These are phyloP conservation scores for Megamerina dolium DNA, from an alignment of 2,888 invertebrate genomes.

Conservation along the genomic window DNA sequence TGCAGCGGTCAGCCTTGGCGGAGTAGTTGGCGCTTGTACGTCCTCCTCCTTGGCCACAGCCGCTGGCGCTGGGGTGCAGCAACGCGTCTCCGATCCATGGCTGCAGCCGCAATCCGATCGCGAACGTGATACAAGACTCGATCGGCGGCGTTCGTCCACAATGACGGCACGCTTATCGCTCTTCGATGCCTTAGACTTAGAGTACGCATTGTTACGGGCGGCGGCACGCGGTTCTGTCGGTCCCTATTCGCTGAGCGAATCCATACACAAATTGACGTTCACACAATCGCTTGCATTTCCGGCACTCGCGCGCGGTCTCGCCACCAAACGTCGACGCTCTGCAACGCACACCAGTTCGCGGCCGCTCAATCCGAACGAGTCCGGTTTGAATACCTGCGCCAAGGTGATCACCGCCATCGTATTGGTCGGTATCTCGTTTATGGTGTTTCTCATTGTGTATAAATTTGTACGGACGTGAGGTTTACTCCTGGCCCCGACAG, in stretches of 20 bases:
- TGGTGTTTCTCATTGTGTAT: constrained; percentile 68
- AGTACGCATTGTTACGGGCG: constrained; percentile 62
- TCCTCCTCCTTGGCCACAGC: constrained; percentile 49
- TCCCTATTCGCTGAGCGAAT: constrained; percentile 65
- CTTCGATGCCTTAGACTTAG: constrained; percentile 65
- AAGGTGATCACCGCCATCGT: constrained; percentile 66
- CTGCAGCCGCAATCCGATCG: constrained; percentile 48
- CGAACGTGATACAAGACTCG: constrained; percentile 43
- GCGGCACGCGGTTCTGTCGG: constrained; percentile 67
- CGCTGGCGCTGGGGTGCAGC: constrained; percentile 37
- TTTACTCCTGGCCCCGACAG: constrained; percentile 62
- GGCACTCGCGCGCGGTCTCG: constrained; percentile 62
- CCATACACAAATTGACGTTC: constrained; percentile 66
- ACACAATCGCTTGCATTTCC: constrained; percentile 70
- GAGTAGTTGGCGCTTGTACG: constrained; percentile 28
- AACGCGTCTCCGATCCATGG: constrained; percentile 50
- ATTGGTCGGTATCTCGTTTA: constrained; percentile 61
- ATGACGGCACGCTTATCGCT: constrained; percentile 62
- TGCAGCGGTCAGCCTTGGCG: constrained; percentile 47
- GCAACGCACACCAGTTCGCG: constrained; percentile 52
- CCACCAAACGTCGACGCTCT: constrained; percentile 57
- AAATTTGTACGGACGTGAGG: constrained; percentile 73
- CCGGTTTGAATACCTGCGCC: constrained; percentile 64
- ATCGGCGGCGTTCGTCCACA: constrained; percentile 55
- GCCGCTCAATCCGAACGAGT: constrained; percentile 58